These are phyloP conservation scores for Miltochrista miniata DNA, from an alignment of 2,888 invertebrate genomes.

Conservation along the genomic window DNA sequence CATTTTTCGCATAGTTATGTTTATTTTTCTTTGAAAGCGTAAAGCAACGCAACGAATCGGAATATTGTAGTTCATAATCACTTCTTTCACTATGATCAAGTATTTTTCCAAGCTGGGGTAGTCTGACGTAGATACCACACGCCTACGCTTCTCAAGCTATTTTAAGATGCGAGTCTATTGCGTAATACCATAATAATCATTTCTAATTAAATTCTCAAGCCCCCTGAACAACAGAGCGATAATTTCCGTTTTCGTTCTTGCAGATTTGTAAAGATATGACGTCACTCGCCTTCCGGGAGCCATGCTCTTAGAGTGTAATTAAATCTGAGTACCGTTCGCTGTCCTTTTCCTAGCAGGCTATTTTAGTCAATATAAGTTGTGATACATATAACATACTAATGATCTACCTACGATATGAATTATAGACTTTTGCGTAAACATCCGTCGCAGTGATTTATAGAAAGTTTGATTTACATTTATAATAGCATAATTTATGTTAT, in stretches of 20 bases:
- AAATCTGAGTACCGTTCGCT: slow-evolving; percentile 29
- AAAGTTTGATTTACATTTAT: slow-evolving; percentile 13
- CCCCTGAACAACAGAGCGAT: background rate
- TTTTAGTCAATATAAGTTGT: slow-evolving; percentile 20
- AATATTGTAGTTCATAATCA: too few relatives aligned
- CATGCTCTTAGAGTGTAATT: slow-evolving; percentile 25
- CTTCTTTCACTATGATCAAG: too few relatives aligned
- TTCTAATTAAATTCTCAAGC: too few relatives aligned
- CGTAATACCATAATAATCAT: too few relatives aligned
- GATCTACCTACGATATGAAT: slow-evolving; percentile 4
- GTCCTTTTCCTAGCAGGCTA: slow-evolving; percentile 20
- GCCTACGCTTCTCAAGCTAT: too few relatives aligned
- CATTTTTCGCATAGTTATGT: too few relatives aligned
- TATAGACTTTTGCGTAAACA: slow-evolving; percentile 8
- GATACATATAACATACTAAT: slow-evolving; percentile 9
- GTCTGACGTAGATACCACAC: too few relatives aligned
- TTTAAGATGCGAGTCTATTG: too few relatives aligned
- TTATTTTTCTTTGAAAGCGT: too few relatives aligned
- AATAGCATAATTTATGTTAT: too few relatives aligned
- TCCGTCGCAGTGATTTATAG: slow-evolving; percentile 6
- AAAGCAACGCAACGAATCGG: too few relatives aligned
- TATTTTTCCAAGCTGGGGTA: too few relatives aligned
- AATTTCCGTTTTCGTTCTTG: background rate
- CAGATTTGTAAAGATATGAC: background rate
- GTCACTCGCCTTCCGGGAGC: slow-evolving; percentile 22